Base-by-base conservation (phyloP, 2,797 vertebrate genomes). In the Forpus xanthops region DNA sequence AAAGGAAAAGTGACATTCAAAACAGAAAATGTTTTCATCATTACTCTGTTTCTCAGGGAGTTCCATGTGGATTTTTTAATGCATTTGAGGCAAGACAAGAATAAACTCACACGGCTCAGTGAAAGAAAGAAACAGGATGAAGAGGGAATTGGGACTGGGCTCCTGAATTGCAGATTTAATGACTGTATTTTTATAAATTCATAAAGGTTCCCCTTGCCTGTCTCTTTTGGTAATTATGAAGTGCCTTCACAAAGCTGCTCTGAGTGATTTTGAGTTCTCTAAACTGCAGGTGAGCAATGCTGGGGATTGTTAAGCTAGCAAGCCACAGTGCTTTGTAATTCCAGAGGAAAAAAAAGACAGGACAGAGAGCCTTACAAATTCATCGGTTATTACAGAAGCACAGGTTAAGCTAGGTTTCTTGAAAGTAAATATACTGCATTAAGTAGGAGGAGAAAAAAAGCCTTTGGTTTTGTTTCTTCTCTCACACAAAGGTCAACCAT, bases 131-230 rank as follows among this genome's bases (percentile, higher is more conserved):
- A 70, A 79, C 2, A 65, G 72, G 93, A 75, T 15, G 4, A 87
- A 17, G 6, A 70, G 16, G 21, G 28, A 73, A 77, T 53, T 87
- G n/a, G 9, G 20, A 77, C 53, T 72, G 49, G 33, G 17, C 9
- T 82, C 42, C 39, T 71, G 47, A 85, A 89, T 23, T 60, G 17
- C 53, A 80, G 27, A 53, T 90, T 94, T 95, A 89, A 91, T 77
- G 15, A 42, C 25, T 58, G 12, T 16, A 62, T 42, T 85, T 89
- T 82, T 68, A 79, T 49, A 89, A 92, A 89, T 83, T 67, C 55
- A 66, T 84, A 44, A 68, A 44, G 15, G 12, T 60, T 23, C 37
- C 28, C 39, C 19, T 14, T 9, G 31, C 15, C 47, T 82, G 33
- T 85, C 35, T 91, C n/a, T 92, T 89, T 67, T 62, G 20, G 61